Conservation (phyloP, 2,797 vertebrate genomes). For the Nannoperca obscura region DNA sequence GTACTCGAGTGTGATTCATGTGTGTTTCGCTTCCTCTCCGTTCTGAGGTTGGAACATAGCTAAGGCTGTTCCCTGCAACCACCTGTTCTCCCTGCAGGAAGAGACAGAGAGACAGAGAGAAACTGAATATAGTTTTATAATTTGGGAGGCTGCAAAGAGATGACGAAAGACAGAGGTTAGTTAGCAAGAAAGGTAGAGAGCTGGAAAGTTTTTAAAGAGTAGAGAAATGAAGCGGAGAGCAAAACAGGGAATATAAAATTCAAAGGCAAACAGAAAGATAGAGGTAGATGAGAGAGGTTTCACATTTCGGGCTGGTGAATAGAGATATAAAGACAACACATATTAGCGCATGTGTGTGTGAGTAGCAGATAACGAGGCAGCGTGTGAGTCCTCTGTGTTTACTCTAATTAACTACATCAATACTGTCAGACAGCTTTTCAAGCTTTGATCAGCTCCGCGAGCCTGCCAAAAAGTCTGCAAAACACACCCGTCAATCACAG, state of each 20-base stretch:
- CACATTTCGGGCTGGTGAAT: conserved; percentile 58
- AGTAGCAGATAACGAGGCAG: conserved; percentile 70
- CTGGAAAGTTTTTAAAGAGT: conserved; percentile 35
- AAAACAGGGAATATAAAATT: conserved; percentile 2
- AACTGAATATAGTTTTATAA: conserved; percentile 15
- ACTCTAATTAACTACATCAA: conserved; percentile 84
- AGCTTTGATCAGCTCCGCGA: conserved; percentile 74
- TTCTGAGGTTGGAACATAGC: conserved; percentile 44
- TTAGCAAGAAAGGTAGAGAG: background rate
- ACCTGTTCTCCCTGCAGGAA: conserved; percentile 56
- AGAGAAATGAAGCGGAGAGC: conserved; percentile 6
- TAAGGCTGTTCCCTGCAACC: conserved; percentile 34
- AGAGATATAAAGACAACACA: conserved; percentile 66
- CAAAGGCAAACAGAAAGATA: conserved; percentile 46
- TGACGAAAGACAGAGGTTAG: conserved; percentile 21
- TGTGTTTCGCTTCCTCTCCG: conserved; percentile 44
- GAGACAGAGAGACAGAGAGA: conserved; percentile 14
- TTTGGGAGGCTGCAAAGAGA: conserved; percentile 10
- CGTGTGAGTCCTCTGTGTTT: conserved; percentile 68
- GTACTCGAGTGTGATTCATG: conserved; percentile 61
- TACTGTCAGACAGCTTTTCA: conserved; percentile 70
- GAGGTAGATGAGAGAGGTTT: conserved; percentile 55
- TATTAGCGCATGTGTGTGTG: conserved; percentile 45
- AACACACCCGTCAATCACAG: conserved; percentile 72
- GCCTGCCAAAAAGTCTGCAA: conserved; percentile 65